Evolutionary conservation across 2,888 invertebrate genomes (phyloP).

Genomic region (Brachyopa scutellaris): DNA sequence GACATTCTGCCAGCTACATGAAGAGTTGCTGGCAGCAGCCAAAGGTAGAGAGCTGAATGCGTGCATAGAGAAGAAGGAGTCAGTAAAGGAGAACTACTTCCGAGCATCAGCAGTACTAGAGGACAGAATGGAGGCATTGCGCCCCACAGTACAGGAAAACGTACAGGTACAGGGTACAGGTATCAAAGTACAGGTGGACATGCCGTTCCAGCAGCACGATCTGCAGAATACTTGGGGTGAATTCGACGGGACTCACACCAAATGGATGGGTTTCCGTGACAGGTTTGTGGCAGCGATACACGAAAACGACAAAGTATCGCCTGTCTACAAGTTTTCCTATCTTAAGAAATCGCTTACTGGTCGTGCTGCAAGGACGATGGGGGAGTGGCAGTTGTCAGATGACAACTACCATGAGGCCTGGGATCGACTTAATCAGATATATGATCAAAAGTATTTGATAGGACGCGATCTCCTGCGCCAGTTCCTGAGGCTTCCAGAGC

Average conservation of each 20-base stretch:
- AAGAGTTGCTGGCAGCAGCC: too few relatives aligned
- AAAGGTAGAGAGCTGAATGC: too few relatives aligned
- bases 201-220: slow-evolving; percentile 8
- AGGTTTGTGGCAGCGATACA: slow-evolving; percentile 2
- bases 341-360: slow-evolving; percentile 3
- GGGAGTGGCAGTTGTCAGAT: slow-evolving; percentile 43
- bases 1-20: too few relatives aligned
- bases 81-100: too few relatives aligned
- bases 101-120: too few relatives aligned
- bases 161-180: too few relatives aligned
- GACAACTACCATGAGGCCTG: slow-evolving; percentile 40
- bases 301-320: neutral
- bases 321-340: slow-evolving; percentile 30
- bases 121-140: too few relatives aligned
- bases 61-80: too few relatives aligned
- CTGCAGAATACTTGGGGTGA: slow-evolving; percentile 26
- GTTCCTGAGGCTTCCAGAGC: neutral
- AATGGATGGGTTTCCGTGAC: neutral
- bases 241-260: slow-evolving; percentile 15
- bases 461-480: neutral
- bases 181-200: slow-evolving; percentile 14
- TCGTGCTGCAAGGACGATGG: neutral
- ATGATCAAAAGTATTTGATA: neutral
- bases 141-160: too few relatives aligned
- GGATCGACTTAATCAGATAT: neutral